Evolutionary conservation across 2,888 invertebrate genomes (phyloP).

Genomic region (Hyles lineata): DNA sequence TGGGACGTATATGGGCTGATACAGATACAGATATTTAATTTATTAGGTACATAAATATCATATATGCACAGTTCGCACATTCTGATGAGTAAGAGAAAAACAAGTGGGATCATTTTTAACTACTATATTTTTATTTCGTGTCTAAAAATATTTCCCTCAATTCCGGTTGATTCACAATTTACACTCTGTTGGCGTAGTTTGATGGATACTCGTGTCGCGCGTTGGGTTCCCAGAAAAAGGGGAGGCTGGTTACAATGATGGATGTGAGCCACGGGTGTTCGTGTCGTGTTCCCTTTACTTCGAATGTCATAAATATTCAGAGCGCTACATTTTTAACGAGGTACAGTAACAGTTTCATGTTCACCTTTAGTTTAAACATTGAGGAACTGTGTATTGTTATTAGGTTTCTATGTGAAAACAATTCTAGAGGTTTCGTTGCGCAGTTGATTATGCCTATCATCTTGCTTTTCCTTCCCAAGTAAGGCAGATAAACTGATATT

Average conservation of each 20-base stretch:
- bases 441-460: too few relatives aligned
- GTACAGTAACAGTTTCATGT: background rate
- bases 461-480: too few relatives aligned
- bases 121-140: too few relatives aligned
- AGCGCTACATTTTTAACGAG: background rate
- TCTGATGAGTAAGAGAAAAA: too few relatives aligned
- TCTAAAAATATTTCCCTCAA: background rate
- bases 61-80: too few relatives aligned
- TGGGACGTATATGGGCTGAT: too few relatives aligned
- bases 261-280: background rate
- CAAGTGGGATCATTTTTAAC: too few relatives aligned
- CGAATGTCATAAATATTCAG: slow-evolving; percentile 5
- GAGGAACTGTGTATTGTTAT: background rate
- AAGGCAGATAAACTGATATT: too few relatives aligned
- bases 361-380: background rate
- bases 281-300: slow-evolving; percentile 3
- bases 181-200: background rate
- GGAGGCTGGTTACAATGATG: slow-evolving; percentile 8
- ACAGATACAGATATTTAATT: too few relatives aligned
- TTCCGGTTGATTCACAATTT: background rate
- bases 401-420: too few relatives aligned
- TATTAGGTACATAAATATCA: too few relatives aligned
- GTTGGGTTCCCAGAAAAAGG: background rate
- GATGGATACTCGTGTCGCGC: background rate
- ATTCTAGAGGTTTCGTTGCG: too few relatives aligned